A percentile compares a stretch with the other conserved stretches of the same genome.
Conservation (phyloP, 2,113 vertebrate species). For the Semnornis frantzii region DNA sequence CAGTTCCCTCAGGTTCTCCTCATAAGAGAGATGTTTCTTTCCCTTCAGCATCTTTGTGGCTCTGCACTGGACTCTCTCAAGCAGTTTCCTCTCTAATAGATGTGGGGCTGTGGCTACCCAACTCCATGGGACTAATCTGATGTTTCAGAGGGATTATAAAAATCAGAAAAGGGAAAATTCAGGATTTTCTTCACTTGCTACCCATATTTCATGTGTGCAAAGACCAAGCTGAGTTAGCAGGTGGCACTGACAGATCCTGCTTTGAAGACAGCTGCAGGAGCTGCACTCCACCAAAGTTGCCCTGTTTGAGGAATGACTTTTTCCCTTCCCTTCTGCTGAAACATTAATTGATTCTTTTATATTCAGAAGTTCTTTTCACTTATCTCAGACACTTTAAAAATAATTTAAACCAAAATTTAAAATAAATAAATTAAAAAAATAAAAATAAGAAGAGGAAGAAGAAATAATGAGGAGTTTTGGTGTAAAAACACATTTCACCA, state of each 20-base stretch:
- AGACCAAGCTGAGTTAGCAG: conserved; percentile 17
- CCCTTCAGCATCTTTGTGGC: too few species aligned
- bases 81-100: neutral
- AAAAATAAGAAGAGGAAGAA: neutral
- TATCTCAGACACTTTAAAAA: conserved; percentile 49
- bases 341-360: conserved; percentile 59
- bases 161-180: neutral
- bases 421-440: conserved; percentile 49
- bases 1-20: too few species aligned
- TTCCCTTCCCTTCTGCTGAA: neutral
- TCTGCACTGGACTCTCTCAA: too few species aligned
- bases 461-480: conserved; percentile 59
- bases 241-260: conserved; percentile 7
- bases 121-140: neutral
- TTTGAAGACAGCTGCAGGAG: neutral
- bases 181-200: conserved; percentile 1
- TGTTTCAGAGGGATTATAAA: conserved; percentile 1
- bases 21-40: too few species aligned
- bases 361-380: conserved; percentile 55
- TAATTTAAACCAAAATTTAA: neutral
- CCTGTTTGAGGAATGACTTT: neutral
- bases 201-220: conserved; percentile 1
- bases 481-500: conserved; percentile 58
- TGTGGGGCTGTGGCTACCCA: neutral
- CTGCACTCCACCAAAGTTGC: neutral